These are phyloP conservation scores for Poecile montanus DNA, from an alignment of 2,797 vertebrate species.

Conservation along the genomic window DNA sequence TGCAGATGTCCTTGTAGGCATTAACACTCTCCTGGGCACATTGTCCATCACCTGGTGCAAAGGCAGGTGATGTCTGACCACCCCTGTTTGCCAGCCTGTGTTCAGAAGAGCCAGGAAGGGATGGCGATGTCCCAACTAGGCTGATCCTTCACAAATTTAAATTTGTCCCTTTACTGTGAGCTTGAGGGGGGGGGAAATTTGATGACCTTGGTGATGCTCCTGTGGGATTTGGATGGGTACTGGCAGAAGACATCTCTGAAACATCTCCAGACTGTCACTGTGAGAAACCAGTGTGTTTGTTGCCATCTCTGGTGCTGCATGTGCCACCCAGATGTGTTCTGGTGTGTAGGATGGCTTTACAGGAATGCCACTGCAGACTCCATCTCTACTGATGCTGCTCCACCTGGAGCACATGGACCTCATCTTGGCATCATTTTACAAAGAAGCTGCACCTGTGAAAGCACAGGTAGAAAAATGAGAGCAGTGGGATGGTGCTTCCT, in stretches of 20 bases:
- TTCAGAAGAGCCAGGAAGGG: background rate
- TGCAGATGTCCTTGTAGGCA: background rate
- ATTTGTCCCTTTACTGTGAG: background rate
- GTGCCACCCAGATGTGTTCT: fast-evolving
- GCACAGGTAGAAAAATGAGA: background rate
- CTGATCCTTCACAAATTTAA: background rate
- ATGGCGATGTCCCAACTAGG: background rate
- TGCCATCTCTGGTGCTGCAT: background rate
- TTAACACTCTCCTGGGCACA: background rate
- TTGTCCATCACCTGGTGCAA: background rate
- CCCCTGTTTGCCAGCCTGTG: fast-evolving
- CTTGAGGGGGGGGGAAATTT: background rate
- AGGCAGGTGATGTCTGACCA: background rate
- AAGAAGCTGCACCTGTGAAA: background rate
- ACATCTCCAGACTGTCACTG: background rate
- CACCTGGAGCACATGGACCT: background rate
- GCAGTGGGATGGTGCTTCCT: background rate
- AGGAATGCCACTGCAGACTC: background rate
- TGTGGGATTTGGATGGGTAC: background rate
- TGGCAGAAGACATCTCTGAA: background rate
- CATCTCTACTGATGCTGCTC: background rate
- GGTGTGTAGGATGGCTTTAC: background rate
- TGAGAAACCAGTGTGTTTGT: background rate
- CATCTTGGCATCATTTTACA: background rate
- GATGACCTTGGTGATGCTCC: background rate